Percentiles rank a stretch among this genome's conserved stretches.
Evolutionary conservation across 2,888 invertebrate genomes (phyloP).

Genomic region (Chironomus tentans): DNA sequence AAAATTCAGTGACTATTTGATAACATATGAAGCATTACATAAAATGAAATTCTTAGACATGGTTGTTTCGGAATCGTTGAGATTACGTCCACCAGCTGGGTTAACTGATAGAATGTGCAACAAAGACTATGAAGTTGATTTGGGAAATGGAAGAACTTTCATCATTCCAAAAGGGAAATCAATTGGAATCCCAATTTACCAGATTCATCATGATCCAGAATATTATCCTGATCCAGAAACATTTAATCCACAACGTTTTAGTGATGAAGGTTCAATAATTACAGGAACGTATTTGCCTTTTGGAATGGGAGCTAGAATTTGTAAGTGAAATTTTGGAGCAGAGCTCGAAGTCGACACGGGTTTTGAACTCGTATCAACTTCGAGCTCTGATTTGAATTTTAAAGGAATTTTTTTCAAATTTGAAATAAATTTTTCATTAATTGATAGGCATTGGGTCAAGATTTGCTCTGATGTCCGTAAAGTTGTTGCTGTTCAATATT

Average conservation of each 20-base stretch:
- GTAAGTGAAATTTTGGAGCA: not conserved
- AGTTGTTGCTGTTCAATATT: not conserved
- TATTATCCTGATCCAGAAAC: not conserved
- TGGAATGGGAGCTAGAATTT: not conserved
- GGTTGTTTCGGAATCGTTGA: conserved; percentile 5
- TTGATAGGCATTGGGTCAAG: not conserved
- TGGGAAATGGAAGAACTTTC: not conserved
- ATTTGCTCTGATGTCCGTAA: conserved; percentile 5
- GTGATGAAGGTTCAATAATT: not conserved
- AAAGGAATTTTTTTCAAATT: no score
- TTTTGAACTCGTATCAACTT: no score
- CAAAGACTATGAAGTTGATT: not conserved
- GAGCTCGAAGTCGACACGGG: no score
- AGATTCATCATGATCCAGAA: conserved; percentile 4
- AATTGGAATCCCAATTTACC: not conserved
- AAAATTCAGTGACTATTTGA: not conserved
- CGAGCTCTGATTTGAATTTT: no score
- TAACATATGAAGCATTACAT: conserved; percentile 11
- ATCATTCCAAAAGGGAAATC: not conserved
- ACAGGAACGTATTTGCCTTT: conserved; percentile 6
- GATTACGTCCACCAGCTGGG: not conserved
- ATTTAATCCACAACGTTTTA: conserved; percentile 19
- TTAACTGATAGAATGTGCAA: not conserved
- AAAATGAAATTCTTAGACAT: conserved; percentile 20
- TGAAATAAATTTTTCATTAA: no score